Evolutionary conservation across 2,888 invertebrate species (phyloP).

Genomic region (Shargacucullia verbasci): DNA sequence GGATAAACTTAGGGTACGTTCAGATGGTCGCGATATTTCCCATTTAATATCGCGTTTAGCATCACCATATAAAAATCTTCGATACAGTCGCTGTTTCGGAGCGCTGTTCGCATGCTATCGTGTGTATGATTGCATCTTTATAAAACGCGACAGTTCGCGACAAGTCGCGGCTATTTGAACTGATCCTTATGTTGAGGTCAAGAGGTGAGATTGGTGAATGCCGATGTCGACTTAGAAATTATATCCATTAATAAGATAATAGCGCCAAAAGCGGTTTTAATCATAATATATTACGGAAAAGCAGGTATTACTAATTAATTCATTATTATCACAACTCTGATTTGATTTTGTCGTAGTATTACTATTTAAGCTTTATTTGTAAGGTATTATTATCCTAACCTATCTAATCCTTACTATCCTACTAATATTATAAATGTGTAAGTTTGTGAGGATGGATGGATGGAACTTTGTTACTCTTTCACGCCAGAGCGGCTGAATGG

Average conservation of each 20-base stretch:
- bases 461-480: too few relatives aligned
- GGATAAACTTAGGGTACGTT: conserved; percentile 20
- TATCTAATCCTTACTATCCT: too few relatives aligned
- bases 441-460: too few relatives aligned
- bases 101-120: too few relatives aligned
- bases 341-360: too few relatives aligned
- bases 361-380: too few relatives aligned
- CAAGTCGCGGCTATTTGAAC: conserved; percentile 10
- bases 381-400: too few relatives aligned
- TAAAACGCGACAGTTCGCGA: neutral
- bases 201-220: conserved; percentile 43
- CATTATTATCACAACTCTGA: conserved; percentile 14
- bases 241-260: conserved; percentile 30
- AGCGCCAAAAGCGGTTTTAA: conserved; percentile 27
- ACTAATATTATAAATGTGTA: too few relatives aligned
- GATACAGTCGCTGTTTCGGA: too few relatives aligned
- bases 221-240: conserved; percentile 50
- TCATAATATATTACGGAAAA: conserved; percentile 16
- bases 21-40: conserved; percentile 5
- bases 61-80: too few relatives aligned
- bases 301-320: conserved; percentile 36
- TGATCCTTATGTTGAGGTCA: conserved; percentile 40
- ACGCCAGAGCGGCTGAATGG: too few relatives aligned
- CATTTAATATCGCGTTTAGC: too few relatives aligned
- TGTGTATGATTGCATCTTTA: neutral